phyloP scores from a whole-genome alignment of 23 tunicate genomes.

The Corella eumyota region DNA sequence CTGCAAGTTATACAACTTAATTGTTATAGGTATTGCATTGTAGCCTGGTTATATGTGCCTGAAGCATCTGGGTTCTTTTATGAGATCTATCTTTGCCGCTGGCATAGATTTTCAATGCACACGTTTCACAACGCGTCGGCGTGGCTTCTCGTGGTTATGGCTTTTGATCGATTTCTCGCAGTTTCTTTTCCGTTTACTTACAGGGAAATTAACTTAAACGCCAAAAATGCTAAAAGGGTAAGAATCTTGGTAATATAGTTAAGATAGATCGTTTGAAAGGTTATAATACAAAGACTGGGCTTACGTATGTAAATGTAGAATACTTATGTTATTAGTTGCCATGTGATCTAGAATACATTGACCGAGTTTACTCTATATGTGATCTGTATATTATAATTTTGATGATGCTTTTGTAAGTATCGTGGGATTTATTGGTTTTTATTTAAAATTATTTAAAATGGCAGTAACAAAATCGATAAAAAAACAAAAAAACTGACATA shows the following conservation, averaged over 20 bases:
- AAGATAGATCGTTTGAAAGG: background rate
- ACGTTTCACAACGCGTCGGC: conserved; percentile 64
- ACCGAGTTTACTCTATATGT: background rate
- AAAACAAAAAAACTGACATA: too few species aligned
- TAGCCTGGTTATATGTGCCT: conserved; percentile 38
- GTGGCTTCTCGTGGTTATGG: conserved; percentile 66
- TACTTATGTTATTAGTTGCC: too few species aligned
- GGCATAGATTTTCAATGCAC: conserved; percentile 77
- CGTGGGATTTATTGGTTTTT: too few species aligned
- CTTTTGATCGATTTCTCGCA: conserved; percentile 61
- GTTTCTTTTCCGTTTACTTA: conserved; percentile 50
- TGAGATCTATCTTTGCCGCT: conserved; percentile 53
- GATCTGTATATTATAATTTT: too few species aligned
- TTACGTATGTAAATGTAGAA: too few species aligned
- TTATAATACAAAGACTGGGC: too few species aligned
- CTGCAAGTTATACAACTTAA: too few species aligned
- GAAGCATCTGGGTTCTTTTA: conserved; percentile 15
- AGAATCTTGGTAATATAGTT: too few species aligned
- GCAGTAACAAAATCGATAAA: too few species aligned
- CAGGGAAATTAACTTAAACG: conserved; percentile 21
- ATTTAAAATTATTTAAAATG: too few species aligned
- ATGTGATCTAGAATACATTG: background rate
- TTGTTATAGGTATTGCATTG: conserved; percentile 29
- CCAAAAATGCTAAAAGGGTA: conserved; percentile 47
- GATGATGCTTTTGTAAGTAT: too few species aligned